phyloP scores from a whole-genome alignment of 35 echinoderm and acorn worm species.

The Hemicentrotus pulcherrimus region DNA sequence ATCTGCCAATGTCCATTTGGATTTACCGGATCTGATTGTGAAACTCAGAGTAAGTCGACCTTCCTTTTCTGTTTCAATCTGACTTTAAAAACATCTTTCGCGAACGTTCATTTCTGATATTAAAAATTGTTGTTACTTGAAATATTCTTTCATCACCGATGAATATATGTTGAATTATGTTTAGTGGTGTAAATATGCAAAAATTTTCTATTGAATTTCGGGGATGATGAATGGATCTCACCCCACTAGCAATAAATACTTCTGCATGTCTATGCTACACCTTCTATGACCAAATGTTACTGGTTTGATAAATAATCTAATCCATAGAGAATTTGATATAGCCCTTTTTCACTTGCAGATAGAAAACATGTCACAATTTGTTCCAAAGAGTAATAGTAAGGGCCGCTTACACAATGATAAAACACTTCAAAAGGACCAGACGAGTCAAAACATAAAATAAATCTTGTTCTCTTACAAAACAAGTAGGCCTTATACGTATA shows the following conservation, averaged over 20 bases:
- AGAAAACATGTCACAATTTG: too few species aligned
- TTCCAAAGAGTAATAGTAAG: too few species aligned
- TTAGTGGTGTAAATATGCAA: background rate
- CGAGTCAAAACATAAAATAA: background rate
- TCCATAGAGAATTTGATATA: too few species aligned
- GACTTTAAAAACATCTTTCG: too few species aligned
- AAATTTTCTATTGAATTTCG: background rate
- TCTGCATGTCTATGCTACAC: too few species aligned
- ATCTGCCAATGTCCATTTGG: constrained; percentile 51
- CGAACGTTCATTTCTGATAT: background rate
- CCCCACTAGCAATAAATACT: background rate
- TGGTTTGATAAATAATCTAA: too few species aligned
- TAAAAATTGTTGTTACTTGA: background rate
- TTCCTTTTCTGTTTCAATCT: too few species aligned
- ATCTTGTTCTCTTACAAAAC: background rate
- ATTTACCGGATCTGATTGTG: constrained; percentile 34
- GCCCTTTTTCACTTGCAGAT: too few species aligned
- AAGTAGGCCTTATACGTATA: background rate
- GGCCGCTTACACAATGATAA: background rate
- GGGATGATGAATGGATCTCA: background rate
- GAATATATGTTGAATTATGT: background rate
- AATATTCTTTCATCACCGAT: too few species aligned
- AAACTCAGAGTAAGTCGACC: background rate
- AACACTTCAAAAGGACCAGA: too few species aligned
- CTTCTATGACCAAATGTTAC: too few species aligned